These are phyloP conservation scores for Sarotherodon lohbergeri DNA, from an alignment of 2,113 vertebrate genomes.

Conservation along the genomic window DNA sequence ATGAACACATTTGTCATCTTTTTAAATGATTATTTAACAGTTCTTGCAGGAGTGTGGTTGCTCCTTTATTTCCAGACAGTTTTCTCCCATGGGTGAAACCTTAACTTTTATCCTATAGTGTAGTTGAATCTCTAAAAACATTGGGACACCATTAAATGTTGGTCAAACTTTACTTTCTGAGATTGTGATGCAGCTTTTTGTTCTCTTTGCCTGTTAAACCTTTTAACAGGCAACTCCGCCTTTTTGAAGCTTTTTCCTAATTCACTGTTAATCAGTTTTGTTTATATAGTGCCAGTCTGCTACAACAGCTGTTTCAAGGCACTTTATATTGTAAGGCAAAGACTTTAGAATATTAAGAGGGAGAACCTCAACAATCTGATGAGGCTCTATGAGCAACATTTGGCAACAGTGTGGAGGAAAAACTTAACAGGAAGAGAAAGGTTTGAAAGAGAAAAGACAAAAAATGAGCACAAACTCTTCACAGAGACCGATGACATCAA, in stretches of 20 bases:
- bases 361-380: neutral
- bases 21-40: neutral
- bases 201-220: neutral
- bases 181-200: neutral
- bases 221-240: neutral
- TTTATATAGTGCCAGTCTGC: neutral
- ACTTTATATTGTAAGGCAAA: neutral
- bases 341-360: neutral
- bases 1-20: neutral
- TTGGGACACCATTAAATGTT: neutral
- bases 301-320: neutral
- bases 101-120: neutral
- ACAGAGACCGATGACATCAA: neutral
- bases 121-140: neutral
- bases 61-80: neutral
- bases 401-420: neutral
- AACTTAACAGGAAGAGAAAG: neutral
- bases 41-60: neutral
- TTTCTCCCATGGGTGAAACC: neutral
- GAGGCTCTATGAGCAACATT: neutral
- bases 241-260: neutral
- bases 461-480: neutral
- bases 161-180: neutral
- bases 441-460: neutral
- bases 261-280: neutral